Conservation (phyloP, 2,797 vertebrate genomes). For the Cyprinodon diabolis region DNA sequence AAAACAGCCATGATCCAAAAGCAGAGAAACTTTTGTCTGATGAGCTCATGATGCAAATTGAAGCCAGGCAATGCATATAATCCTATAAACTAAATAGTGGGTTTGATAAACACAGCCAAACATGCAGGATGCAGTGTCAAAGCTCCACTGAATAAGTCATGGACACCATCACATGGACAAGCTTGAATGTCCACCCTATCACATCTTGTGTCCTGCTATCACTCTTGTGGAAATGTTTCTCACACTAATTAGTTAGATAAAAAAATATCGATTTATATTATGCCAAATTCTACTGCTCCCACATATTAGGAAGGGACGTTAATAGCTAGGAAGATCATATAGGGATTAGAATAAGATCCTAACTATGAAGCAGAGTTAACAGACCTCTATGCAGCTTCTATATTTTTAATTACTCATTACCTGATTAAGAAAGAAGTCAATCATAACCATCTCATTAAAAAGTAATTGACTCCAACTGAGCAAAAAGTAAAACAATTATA, state of each 20-base stretch:
- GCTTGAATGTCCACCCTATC: neutral
- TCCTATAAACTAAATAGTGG: neutral
- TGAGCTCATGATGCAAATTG: neutral
- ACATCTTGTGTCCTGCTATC: neutral
- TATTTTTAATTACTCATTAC: too few relatives aligned
- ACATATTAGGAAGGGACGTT: neutral
- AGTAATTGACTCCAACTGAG: too few relatives aligned
- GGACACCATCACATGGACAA: neutral
- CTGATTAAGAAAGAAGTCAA: too few relatives aligned
- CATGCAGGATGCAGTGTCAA: neutral
- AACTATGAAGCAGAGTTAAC: too few relatives aligned
- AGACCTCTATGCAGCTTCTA: too few relatives aligned
- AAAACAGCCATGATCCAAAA: neutral
- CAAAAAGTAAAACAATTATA: too few relatives aligned
- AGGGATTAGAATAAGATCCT: too few relatives aligned
- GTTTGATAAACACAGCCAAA: conserved; percentile 6
- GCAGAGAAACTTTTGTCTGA: neutral
- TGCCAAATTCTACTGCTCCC: neutral
- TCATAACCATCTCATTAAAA: too few relatives aligned
- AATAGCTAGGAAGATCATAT: neutral
- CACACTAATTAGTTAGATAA: neutral
- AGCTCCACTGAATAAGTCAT: neutral
- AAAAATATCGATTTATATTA: neutral
- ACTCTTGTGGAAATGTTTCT: neutral
- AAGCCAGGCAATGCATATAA: neutral